Percentiles rank a stretch among this genome's conserved stretches.
These are phyloP conservation scores for Ostrea edulis DNA, from an alignment of 1,140 invertebrate genomes.

Conservation along the genomic window DNA sequence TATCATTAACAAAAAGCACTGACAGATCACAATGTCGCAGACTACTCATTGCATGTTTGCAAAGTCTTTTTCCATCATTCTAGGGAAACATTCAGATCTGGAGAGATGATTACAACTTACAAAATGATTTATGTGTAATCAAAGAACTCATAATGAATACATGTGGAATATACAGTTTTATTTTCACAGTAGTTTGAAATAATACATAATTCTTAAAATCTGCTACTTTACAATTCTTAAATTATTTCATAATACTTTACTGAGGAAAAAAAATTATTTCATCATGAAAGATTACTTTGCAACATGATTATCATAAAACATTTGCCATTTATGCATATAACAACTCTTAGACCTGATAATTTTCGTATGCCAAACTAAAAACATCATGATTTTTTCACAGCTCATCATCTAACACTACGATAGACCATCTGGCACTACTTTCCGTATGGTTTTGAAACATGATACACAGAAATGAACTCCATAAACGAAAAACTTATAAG, in stretches of 20 bases:
- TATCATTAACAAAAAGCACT: constrained; percentile 32
- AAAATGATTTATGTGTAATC: neutral
- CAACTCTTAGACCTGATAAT: neutral
- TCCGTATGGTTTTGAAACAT: constrained; percentile 7
- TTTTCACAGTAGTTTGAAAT: neutral
- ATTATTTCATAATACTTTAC: neutral
- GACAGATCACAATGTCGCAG: constrained; percentile 33
- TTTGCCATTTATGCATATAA: neutral
- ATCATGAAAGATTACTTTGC: neutral
- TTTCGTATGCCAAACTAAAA: neutral
- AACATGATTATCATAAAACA: constrained; percentile 18
- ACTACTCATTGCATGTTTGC: constrained; percentile 34
- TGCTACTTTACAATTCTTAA: neutral
- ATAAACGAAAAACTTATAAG: constrained; percentile 9
- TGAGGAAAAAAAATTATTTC: neutral
- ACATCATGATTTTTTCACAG: neutral
- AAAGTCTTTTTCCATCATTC: neutral
- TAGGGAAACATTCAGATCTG: neutral
- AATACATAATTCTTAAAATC: neutral
- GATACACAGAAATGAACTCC: constrained; percentile 17
- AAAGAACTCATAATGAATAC: neutral
- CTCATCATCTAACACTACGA: neutral
- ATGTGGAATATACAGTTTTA: neutral
- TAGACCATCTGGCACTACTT: neutral
- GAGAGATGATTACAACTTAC: neutral